Base-by-base conservation (phyloP, 2,797 vertebrate genomes). In the Serranus cabrilla region DNA sequence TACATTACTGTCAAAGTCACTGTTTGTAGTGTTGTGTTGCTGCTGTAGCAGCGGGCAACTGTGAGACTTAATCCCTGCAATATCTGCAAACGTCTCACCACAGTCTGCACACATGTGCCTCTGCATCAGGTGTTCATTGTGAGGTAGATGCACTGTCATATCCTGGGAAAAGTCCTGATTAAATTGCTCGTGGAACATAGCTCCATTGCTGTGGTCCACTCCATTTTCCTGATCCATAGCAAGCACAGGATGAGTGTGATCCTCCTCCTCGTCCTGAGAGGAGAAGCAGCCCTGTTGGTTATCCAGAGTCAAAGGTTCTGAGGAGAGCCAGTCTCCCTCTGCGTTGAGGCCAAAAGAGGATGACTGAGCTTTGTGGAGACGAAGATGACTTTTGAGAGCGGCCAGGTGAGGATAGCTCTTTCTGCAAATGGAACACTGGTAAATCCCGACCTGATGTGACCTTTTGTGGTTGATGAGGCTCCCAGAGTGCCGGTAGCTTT, bases 391-490 rank as follows among this genome's bases (percentile, higher is more conserved):
- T 52, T 95, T 96, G 40, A 98, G 91, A 11, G 97, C 97, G 2
- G 96, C 96, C 39, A 97, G 87, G 62, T 97, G 96, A 56, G 95
- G 96, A 67, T 97, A 97, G 58, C 89, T 96, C 74, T 97, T 97
- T 45, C 95, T 95, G 88, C 97, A 98, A 39, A 97, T 87, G 0
- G 96, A 95, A 27, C 97, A 98, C 74, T 95, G 94, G 86, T 96
- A 98, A 80, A 95, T 92, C 23, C 97, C 97, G 0, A 96, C 96
- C 83, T 96, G 96, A 82, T 98, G 97, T n/a, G 96, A 97, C 71
- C 96, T 94, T 72, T 96, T 97, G 92, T 98, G 97, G 90, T 98
- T 98, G 71, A 97, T 96, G 21, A 98, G 93, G 87, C 97, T 98
- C 55, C 97, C 97, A 0, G 96, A 96, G 81, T 97, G 97, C 11